Conservation (phyloP, 2,888 invertebrate genomes). For the Leptinotarsa haldemani region DNA sequence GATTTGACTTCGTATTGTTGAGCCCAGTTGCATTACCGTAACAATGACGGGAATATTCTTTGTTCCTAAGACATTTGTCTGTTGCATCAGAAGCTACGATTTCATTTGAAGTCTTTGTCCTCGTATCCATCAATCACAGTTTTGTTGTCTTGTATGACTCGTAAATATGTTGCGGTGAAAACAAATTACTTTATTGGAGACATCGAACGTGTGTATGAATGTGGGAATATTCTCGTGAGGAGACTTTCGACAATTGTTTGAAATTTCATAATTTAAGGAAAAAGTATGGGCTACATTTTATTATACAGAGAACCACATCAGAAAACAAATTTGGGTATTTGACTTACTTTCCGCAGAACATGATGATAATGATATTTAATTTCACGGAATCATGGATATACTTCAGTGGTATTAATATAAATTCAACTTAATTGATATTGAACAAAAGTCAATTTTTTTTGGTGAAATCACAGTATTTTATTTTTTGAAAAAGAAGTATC, state of each 20-base stretch:
- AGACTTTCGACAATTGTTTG: slow-evolving; percentile 2
- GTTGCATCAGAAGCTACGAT: slow-evolving; percentile 27
- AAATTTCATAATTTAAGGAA: background rate
- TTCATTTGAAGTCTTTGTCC: slow-evolving; percentile 31
- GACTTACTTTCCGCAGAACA: too few species aligned
- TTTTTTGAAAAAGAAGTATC: too few species aligned
- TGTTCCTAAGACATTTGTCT: slow-evolving; percentile 17
- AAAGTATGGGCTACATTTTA: background rate
- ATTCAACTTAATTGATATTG: too few species aligned
- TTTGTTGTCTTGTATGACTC: slow-evolving; percentile 22
- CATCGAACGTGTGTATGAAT: slow-evolving; percentile 10
- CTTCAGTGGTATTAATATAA: too few species aligned
- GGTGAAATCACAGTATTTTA: too few species aligned
- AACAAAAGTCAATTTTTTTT: too few species aligned
- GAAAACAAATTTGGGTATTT: too few species aligned
- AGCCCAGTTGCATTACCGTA: slow-evolving; percentile 29
- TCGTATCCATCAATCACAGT: slow-evolving; percentile 31
- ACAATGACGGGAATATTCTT: slow-evolving; percentile 33
- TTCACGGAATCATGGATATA: too few species aligned
- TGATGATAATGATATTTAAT: too few species aligned
- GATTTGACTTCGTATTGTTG: slow-evolving; percentile 24
- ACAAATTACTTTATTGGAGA: slow-evolving; percentile 31
- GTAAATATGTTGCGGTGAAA: slow-evolving; percentile 21
- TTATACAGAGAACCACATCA: too few species aligned
- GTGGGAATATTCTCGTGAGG: slow-evolving; percentile 2